Evolutionary conservation across 2,797 vertebrate species (phyloP).

Genomic region (Podargus strigoides): DNA sequence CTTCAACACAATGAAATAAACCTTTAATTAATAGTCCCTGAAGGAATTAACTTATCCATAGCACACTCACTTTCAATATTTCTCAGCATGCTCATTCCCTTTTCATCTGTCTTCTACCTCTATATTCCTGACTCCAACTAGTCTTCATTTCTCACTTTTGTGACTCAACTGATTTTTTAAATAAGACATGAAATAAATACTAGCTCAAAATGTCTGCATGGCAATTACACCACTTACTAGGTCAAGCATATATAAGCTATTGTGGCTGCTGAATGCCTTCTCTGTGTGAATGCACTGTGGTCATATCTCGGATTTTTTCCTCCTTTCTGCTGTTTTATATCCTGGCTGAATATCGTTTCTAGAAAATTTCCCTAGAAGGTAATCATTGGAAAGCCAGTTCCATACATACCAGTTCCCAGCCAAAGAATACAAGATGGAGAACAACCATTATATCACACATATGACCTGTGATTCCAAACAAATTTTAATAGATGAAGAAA

Average conservation of each 20-base stretch:
- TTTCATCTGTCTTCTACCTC: background rate
- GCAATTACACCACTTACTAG: slow-evolving; percentile 7
- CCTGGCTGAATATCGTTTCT: background rate
- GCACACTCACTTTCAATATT: background rate
- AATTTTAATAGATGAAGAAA: background rate
- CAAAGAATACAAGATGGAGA: background rate
- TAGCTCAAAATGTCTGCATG: background rate
- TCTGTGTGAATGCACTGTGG: background rate
- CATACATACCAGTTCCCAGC: background rate
- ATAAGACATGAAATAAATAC: background rate
- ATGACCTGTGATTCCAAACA: background rate
- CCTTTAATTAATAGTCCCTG: background rate
- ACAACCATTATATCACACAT: background rate
- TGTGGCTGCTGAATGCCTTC: background rate
- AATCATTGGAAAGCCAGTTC: background rate
- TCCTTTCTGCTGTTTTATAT: background rate
- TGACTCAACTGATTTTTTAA: background rate
- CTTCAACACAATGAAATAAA: slow-evolving; percentile 17
- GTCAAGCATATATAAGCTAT: background rate
- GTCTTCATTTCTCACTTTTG: background rate
- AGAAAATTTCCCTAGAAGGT: background rate
- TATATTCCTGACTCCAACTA: background rate
- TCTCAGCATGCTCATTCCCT: background rate
- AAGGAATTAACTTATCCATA: background rate
- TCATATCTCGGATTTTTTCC: background rate